These are phyloP conservation scores for Eilema sororculum DNA, from an alignment of 2,888 invertebrate species.

Conservation along the genomic window DNA sequence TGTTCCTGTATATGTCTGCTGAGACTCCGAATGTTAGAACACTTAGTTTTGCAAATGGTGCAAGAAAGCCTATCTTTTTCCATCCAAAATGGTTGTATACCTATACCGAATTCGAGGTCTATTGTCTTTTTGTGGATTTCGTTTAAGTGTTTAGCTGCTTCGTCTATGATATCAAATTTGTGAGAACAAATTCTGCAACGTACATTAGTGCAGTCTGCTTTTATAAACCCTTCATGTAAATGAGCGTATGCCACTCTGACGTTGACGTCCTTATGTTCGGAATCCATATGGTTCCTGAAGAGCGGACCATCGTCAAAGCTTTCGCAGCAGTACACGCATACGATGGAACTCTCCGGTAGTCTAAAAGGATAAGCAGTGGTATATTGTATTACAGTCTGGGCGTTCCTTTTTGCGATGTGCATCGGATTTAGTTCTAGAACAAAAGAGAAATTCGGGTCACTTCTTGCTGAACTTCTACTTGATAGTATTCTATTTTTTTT, in stretches of 20 bases:
- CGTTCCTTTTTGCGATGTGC: conserved; percentile 72
- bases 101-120: conserved; percentile 59
- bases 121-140: conserved; percentile 56
- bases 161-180: conserved; percentile 52
- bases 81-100: conserved; percentile 68
- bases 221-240: conserved; percentile 51
- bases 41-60: conserved; percentile 60
- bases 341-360: conserved; percentile 67
- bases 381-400: conserved; percentile 70
- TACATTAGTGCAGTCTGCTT: conserved; percentile 69
- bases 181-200: conserved; percentile 64
- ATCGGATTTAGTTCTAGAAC: conserved; percentile 76
- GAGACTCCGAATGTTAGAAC: conserved; percentile 61
- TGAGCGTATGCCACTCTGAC: conserved; percentile 53
- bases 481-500: background rate
- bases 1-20: conserved; percentile 70
- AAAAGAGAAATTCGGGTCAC: conserved; percentile 65
- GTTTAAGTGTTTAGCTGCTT: conserved; percentile 60
- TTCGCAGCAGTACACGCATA: conserved; percentile 74
- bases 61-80: conserved; percentile 58
- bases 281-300: conserved; percentile 59
- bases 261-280: conserved; percentile 50
- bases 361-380: conserved; percentile 75
- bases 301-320: conserved; percentile 55
- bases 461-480: conserved; percentile 33